Evolutionary conservation across 1,140 invertebrate species (phyloP).

Genomic region (Oscheius sp.): DNA sequence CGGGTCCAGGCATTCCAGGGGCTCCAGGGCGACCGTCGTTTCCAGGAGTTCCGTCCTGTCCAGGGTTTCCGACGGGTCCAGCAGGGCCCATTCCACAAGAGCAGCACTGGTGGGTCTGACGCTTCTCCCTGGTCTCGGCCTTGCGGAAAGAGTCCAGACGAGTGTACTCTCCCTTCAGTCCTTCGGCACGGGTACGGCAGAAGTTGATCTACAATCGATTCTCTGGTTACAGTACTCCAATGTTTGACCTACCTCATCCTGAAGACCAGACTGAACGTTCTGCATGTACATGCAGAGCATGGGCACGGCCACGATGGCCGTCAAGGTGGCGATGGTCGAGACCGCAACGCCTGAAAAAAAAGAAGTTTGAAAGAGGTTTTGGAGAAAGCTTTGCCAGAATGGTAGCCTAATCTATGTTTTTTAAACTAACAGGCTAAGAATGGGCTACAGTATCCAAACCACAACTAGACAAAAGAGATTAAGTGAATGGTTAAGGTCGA

Average conservation of each 20-base stretch:
- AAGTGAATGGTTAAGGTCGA: too few species aligned
- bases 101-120: slow-evolving; percentile 33
- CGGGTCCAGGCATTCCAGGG: slow-evolving; percentile 32
- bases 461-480: too few species aligned
- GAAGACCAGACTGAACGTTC: slow-evolving; percentile 36
- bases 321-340: slow-evolving; percentile 49
- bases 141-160: slow-evolving; percentile 34
- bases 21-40: slow-evolving; percentile 33
- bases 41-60: slow-evolving; percentile 39
- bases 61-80: slow-evolving; percentile 36
- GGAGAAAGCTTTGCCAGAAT: not conserved
- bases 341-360: slow-evolving; percentile 44
- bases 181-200: slow-evolving; percentile 34
- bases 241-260: slow-evolving; percentile 13
- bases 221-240: not conserved
- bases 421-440: too few species aligned
- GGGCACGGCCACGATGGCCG: slow-evolving; percentile 51
- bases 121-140: slow-evolving; percentile 29
- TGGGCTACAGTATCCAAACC: too few species aligned
- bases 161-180: slow-evolving; percentile 32
- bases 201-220: slow-evolving; percentile 33
- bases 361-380: not conserved
- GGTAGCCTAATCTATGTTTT: not conserved
- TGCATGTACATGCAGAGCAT: slow-evolving; percentile 52
- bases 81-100: slow-evolving; percentile 37